A percentile compares a stretch with the other conserved stretches of the same genome.
phyloP scores from a whole-genome alignment of 1,140 invertebrate species.

The Marisa cornuarietis region DNA sequence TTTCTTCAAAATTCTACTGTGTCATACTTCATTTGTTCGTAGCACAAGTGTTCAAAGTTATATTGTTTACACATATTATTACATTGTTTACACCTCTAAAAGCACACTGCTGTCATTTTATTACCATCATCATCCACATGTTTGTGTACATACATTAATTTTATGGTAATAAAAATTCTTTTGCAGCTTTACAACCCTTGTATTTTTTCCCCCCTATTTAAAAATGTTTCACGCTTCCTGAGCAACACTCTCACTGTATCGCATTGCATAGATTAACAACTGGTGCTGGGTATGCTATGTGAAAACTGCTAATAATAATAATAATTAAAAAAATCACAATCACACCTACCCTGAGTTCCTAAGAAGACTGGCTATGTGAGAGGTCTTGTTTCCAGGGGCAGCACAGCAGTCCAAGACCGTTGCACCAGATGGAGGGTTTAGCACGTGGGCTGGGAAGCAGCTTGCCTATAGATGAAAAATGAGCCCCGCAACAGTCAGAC shows the following conservation, averaged over 20 bases:
- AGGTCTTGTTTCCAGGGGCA: slow-evolving; percentile 96
- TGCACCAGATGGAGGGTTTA: slow-evolving; percentile 77
- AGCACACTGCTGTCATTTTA: background rate
- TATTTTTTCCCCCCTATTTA: background rate
- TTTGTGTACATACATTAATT: background rate
- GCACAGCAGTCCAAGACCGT: slow-evolving; percentile 91
- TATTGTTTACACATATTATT: background rate
- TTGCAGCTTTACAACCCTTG: background rate
- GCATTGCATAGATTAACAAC: too few species aligned
- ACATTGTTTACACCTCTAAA: background rate
- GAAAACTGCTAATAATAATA: too few species aligned
- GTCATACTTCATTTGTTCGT: background rate
- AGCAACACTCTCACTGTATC: too few species aligned
- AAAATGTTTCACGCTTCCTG: too few species aligned
- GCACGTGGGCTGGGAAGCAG: slow-evolving; percentile 81
- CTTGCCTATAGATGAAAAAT: slow-evolving; percentile 76
- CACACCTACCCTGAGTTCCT: slow-evolving; percentile 76
- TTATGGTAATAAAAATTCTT: background rate
- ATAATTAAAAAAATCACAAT: too few species aligned
- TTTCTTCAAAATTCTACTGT: background rate
- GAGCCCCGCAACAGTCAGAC: too few species aligned
- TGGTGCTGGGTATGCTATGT: too few species aligned
- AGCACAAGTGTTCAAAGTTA: background rate
- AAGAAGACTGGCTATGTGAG: slow-evolving; percentile 85
- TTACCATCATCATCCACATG: background rate